These are phyloP conservation scores for Tetramorium simillimum DNA, from an alignment of 1,140 invertebrate species.

Conservation along the genomic window DNA sequence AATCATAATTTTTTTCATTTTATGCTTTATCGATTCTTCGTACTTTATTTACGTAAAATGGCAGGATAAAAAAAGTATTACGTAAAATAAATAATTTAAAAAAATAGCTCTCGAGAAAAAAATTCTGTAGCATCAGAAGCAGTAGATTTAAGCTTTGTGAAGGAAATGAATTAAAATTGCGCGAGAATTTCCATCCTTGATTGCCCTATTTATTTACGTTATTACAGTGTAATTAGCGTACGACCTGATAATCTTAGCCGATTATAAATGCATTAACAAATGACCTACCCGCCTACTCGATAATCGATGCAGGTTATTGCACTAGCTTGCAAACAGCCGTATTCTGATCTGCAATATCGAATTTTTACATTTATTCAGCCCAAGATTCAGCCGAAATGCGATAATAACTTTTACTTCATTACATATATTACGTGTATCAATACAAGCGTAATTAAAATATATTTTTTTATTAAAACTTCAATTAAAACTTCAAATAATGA, in stretches of 20 bases:
- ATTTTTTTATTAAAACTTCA: no score
- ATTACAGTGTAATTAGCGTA: slow-evolving; percentile 31
- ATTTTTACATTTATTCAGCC: not conserved
- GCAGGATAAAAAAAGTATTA: not conserved
- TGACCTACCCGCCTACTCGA: slow-evolving; percentile 50
- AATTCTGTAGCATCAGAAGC: not conserved
- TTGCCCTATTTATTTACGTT: slow-evolving; percentile 10
- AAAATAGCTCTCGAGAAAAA: not conserved
- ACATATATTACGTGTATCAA: not conserved
- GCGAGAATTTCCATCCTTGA: not conserved
- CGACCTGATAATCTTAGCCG: slow-evolving; percentile 27
- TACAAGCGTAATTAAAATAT: not conserved
- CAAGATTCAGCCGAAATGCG: no score
- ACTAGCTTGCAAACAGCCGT: slow-evolving; percentile 14
- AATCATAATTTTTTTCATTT: not conserved
- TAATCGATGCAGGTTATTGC: slow-evolving; percentile 70
- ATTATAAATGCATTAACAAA: slow-evolving; percentile 44
- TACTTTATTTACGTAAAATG: not conserved
- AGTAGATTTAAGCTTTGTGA: not conserved
- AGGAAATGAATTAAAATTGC: not conserved
- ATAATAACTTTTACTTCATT: not conserved
- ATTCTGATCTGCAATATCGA: not conserved
- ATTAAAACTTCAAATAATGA: not conserved
- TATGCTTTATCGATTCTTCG: not conserved
- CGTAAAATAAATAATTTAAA: not conserved